Evolutionary conservation across 2,113 vertebrate species (phyloP), one percentile per base, ranked within the genome.

Genomic region (Climacteris rufus): DNA sequence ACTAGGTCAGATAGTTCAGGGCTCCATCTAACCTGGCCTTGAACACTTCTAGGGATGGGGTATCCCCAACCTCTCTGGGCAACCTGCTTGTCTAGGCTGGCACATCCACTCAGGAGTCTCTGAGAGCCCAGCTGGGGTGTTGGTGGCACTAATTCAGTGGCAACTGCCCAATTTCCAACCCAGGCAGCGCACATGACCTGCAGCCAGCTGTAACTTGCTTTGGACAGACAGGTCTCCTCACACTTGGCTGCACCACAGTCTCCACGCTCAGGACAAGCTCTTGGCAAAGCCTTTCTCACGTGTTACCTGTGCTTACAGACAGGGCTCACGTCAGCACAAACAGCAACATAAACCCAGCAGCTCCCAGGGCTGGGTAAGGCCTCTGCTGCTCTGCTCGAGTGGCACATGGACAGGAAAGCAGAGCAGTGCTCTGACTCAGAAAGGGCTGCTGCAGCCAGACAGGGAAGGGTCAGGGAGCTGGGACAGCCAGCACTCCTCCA

Each of bases 161-260:
- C 39, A 75, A 21, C 25, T 76, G 78, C 72, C 30, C n/a, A 10
- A 2, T 23, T 13, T 61, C 50, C 68, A 77, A 59, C 30, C 10
- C 59, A 83, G n/a, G 42, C n/a, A 66, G 57, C 64, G 52, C 31
- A 68, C 24, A 20, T 0, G 0, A 39, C 33, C 35, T 88, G 68
- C 1, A 5, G 17, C 12, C 8, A 13, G 25, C 71, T 80, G 24
- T 42, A 31, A 28, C 27, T 35, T 35, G 22, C 0, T 0, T 10
- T 56, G 50, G 40, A 54, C 60, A 61, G 31, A 50, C 42, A 47
- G 30, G 16, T 53, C 23, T 18, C 40, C 39, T 47, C 53, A 52
- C 15, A 61, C 40, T 6, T 35, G 15, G 5, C n/a, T 30, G 35
- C 79, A 87, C 60, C 28, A 57, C 27, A 47, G 28, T 7, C 20